Base-by-base conservation (phyloP, 1,140 invertebrate species). In the Drosophila lowei region DNA sequence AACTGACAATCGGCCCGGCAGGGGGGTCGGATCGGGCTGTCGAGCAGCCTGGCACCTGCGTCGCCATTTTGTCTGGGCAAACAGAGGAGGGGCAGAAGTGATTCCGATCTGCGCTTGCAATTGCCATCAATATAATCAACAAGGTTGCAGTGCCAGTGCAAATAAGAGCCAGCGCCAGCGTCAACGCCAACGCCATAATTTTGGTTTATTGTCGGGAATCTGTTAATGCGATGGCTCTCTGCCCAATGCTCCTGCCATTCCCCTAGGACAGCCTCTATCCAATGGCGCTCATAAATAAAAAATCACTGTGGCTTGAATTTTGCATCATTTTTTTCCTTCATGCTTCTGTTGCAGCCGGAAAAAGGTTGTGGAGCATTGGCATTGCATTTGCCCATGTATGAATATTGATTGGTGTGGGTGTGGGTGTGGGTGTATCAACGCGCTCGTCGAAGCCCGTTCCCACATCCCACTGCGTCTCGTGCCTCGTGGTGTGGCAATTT, bases 231-330 rank as follows among this genome's bases (percentile, higher is more conserved):
- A 77, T 62, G 74, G 64, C 77, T 77, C 55, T 67, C 72, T 50
- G 61, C 38, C 30, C 25, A 18, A 21, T 25, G 15, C 58, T 42
- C 43, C n/a, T 9, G 30, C 52, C 44, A 3, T 16, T 3, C 25
- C 43, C 50, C 61, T 9, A 18, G 41, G 21, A 9, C 53, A 57
- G 42, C 42, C 41, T n/a, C 62, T 41, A 59, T 42, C 47, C 76
- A 77, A 66, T 64, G 62, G 66, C 62, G 74, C 56, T 59, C 83
- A 88, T 86, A 86, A 88, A 86, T 86, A 88, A 86, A 86, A 86
- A 86, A 81, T 81, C 83, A 81, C 65, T 77, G 78, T 78, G 70
- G 81, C 81, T 86, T 86, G 81, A 88, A 86, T 86, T 86, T 78
- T 78, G 83, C 81, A 81, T 78, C 66, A 63, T 72, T 56, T 74